Base-by-base conservation (phyloP, 2,888 invertebrate genomes). In the Ophion ventricosus region DNA sequence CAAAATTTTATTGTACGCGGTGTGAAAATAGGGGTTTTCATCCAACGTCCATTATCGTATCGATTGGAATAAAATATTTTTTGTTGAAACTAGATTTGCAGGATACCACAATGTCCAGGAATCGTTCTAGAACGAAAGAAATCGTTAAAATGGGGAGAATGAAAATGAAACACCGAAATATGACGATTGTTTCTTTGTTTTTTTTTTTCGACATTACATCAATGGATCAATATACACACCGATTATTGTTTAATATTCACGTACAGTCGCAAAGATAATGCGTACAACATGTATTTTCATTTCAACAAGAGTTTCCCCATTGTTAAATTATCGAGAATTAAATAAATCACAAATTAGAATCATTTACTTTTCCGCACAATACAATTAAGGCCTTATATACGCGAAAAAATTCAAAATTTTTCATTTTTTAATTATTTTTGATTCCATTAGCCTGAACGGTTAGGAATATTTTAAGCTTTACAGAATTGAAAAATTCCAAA, bases 181-280 rank as follows among this genome's bases (percentile, higher is more conserved):
- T 70, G 23, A 57, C n/a, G 11, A 26, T 0, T 1, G 26, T 29
- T 26, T 67, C 67, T 67, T 61, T 70, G 56, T 69, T 75, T 63
- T 40, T 56, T 76, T 40, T 84, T 25, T 72, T 77, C n/a, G 63
- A 29, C 69, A 78, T 76, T 72, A 76, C 70, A 70, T 78, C 43
- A 73, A 63, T 78, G 59, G 40, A 17, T 76, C 11, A 77, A 72
- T 77, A 61, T 69, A 63, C 82, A 74, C 67, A 69, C 67, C 66
- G 40, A 61, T 82, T 74, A 82, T 63, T 67, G 26, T 74, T 69
- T 54, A 78, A 54, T 73, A 69, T 74, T 49, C 54, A 78, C 77
- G 66, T 80, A 74, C n/a, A 63, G 11, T 29, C 66, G 40, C 29
- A n/a, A 4, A 66, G 64, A 75, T 56, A 54, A 66, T 66, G 26